phyloP scores from a whole-genome alignment of 2,113 vertebrate genomes.

The Charadrius vociferus region DNA sequence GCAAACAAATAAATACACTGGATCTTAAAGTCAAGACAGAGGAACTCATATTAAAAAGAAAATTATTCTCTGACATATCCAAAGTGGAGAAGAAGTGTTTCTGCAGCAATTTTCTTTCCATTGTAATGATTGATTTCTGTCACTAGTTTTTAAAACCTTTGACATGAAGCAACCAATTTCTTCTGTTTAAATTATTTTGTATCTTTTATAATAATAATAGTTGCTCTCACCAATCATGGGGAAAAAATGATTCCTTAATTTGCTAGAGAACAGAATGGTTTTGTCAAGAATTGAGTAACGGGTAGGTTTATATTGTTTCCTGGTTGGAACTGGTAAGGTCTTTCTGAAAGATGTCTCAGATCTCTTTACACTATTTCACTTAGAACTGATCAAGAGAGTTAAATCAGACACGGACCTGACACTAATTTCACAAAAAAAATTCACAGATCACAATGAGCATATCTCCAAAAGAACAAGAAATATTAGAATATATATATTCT shows the following conservation, averaged over 20 bases:
- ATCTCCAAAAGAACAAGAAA: background rate
- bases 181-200: slow-evolving; percentile 38
- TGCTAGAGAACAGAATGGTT: background rate
- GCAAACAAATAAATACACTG: slow-evolving; percentile 14
- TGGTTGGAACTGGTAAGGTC: background rate
- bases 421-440: background rate
- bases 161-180: slow-evolving; percentile 13
- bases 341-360: background rate
- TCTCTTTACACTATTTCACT: background rate
- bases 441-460: background rate
- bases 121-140: slow-evolving; percentile 1
- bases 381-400: background rate
- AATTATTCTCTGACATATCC: slow-evolving; percentile 40
- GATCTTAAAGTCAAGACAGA: background rate
- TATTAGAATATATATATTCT: background rate
- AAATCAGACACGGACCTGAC: background rate
- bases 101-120: slow-evolving; percentile 13
- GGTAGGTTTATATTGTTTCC: background rate
- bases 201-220: slow-evolving; percentile 32
- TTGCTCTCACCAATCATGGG: background rate
- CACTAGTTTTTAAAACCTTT: slow-evolving; percentile 38
- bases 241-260: background rate
- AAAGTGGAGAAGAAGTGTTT: slow-evolving; percentile 3
- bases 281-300: background rate
- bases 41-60: background rate